Conservation (phyloP, 2,113 vertebrate genomes). For the human region GRCh38 chr1:2892001-2892500, state of each 20-base stretch:
- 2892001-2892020: neutral
- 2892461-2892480: conserved; percentile 99
- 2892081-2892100: neutral
- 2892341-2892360: conserved; percentile 98
- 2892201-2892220: conserved; percentile 85
- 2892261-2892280: conserved; percentile 94
- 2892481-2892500: conserved; percentile 90
- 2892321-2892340: conserved; percentile 95
- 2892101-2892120: conserved; percentile 22
- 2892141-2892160: neutral
- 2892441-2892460: conserved; percentile 99
- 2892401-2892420: conserved; percentile 98
- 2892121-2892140: neutral
- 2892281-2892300: conserved; percentile 97
- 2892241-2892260: conserved; percentile 99
- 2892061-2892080: neutral
- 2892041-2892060: neutral
- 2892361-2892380: conserved; percentile 98
- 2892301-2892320: conserved; percentile 94
- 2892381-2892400: conserved; percentile 99
- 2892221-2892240: conserved; percentile 88
- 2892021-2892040: neutral
- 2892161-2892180: conserved; percentile 37
- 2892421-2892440: conserved; percentile 99
- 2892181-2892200: conserved; percentile 58